These are phyloP conservation scores for Dendrophyllia cribrosa DNA, from an alignment of 64 coral and sea anemone species.

Conservation along the genomic window DNA sequence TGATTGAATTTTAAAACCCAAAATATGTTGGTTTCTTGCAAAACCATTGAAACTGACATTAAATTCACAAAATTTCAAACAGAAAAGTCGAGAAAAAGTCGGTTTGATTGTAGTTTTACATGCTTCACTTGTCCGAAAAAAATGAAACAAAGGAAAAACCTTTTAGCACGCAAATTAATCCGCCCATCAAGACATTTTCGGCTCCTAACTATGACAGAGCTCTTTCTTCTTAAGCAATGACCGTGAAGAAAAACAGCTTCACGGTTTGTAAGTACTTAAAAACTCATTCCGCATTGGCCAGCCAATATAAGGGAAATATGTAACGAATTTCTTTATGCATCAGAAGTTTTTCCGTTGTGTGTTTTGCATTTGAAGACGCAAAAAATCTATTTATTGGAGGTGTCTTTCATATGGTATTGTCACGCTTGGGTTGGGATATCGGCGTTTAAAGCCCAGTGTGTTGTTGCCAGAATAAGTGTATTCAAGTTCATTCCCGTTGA, in stretches of 20 bases:
- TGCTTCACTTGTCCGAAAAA: neutral
- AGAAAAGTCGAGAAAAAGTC: neutral
- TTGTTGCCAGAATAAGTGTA: too few relatives aligned
- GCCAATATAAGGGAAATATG: neutral
- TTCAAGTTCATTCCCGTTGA: neutral
- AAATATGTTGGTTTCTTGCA: too few relatives aligned
- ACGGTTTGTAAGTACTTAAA: neutral
- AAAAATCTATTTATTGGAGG: conserved; percentile 4
- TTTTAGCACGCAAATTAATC: neutral
- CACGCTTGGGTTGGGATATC: neutral
- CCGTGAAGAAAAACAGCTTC: conserved; percentile 4
- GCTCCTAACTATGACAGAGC: neutral
- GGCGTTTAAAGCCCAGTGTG: neutral
- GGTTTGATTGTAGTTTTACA: neutral
- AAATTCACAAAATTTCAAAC: too few relatives aligned
- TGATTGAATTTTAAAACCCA: too few relatives aligned
- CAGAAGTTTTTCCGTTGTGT: neutral
- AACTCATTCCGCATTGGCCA: neutral
- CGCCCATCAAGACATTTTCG: neutral
- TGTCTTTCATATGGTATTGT: neutral
- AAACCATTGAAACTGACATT: too few relatives aligned
- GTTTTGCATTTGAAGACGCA: conserved; percentile 6
- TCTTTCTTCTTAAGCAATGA: neutral
- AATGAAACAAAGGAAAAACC: neutral
- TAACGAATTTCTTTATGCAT: neutral